Evolutionary conservation across 2,888 invertebrate genomes (phyloP), one percentile per base, ranked within the genome.

Genomic region (Microchrysa polita): DNA sequence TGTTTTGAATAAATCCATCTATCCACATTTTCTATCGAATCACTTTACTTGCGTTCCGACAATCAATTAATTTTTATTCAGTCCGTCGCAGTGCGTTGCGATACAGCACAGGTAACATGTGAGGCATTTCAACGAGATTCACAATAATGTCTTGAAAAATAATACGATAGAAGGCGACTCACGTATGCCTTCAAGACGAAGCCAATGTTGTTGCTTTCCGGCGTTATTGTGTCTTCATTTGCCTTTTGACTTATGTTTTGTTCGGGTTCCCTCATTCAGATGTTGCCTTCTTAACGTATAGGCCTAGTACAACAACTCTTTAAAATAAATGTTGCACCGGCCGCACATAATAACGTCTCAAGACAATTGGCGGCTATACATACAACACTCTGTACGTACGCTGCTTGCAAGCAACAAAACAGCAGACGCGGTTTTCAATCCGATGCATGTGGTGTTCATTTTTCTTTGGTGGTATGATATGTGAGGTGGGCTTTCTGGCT

Each of bases 81-180:
- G 27, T 60, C 16, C 27, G 22, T 14, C 22, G 42, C 61, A 40
- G 34, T 61, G 16, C 40, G 16, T 34, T 40, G 40, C 40, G 40
- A 61, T 61, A 61, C n/a, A 16, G 61, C 61, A 61, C 61, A 61
- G 61, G 61, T 61, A 61, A 61, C 40, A 61, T 61, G 40, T 34
- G 61, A 61, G 18, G 23, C 12, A 40, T 61, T 61, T 16, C 5
- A 61, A 61, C 23, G 5, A n/a, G n/a, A 61, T 61, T 61, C 61
- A 16, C 61, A 34, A 61, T n/a, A n/a, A n/a, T n/a, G n/a, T n/a
- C n/a, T 61, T 61, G 34, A 40, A 61, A 61, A 18, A 40, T 61
- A 61, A 61, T 27, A 27, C 40, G 23, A 59, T 4, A 20, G 16
- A 18, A n/a, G 5, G 27, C 14, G 61, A 23, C 14, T 20, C 14